These are phyloP conservation scores for Agonopterix subpropinquella DNA, from an alignment of 2,888 invertebrate genomes.

Conservation along the genomic window DNA sequence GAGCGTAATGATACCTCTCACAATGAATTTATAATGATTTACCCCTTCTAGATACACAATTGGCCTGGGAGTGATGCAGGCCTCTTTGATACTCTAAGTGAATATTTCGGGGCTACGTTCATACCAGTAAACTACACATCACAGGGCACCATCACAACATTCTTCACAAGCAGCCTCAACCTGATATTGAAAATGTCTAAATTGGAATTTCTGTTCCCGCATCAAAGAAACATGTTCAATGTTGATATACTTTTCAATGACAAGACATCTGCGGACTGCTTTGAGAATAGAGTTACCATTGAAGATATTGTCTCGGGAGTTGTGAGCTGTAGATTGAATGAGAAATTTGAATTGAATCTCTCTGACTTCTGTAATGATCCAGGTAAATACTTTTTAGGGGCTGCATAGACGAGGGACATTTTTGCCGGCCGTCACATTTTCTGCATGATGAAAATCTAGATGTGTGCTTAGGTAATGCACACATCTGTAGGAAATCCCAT, in stretches of 20 bases:
- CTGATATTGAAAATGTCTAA: slow-evolving; percentile 47
- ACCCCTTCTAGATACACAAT: slow-evolving; percentile 45
- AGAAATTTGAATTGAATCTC: slow-evolving; percentile 47
- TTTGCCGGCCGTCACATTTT: not conserved
- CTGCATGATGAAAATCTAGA: not conserved
- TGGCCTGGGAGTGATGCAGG: slow-evolving; percentile 37
- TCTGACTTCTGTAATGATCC: slow-evolving; percentile 52
- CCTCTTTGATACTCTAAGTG: slow-evolving; percentile 41
- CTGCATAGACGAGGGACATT: not conserved
- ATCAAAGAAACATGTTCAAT: slow-evolving; percentile 47
- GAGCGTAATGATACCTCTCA: not conserved
- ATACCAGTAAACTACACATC: slow-evolving; percentile 42
- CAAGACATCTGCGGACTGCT: slow-evolving; percentile 45
- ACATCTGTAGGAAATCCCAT: not conserved
- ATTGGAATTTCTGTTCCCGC: slow-evolving; percentile 56
- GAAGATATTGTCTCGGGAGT: slow-evolving; percentile 47
- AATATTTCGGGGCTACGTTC: slow-evolving; percentile 36
- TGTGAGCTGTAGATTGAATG: slow-evolving; percentile 43
- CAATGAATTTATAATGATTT: too few relatives aligned
- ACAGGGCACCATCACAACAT: slow-evolving; percentile 36
- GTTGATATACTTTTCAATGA: slow-evolving; percentile 56
- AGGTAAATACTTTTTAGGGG: slow-evolving; percentile 27
- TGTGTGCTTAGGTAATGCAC: not conserved
- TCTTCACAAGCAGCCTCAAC: slow-evolving; percentile 50
- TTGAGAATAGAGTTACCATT: slow-evolving; percentile 34